Percentiles rank a stretch among this genome's conserved stretches.
These are phyloP conservation scores for Danaus melanippus DNA, from an alignment of 1,140 invertebrate genomes.

Conservation along the genomic window DNA sequence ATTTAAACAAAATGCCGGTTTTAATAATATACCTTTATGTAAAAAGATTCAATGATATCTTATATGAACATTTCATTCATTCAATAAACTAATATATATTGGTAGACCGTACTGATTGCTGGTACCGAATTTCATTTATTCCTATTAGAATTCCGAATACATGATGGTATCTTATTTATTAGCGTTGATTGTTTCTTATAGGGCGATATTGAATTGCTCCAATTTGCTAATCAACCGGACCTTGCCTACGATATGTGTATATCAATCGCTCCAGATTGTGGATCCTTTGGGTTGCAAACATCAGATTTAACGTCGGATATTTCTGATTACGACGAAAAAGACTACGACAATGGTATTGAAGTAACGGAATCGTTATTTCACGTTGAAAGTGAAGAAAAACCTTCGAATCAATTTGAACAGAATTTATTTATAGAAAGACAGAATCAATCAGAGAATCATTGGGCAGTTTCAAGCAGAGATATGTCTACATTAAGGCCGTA, in stretches of 20 bases:
- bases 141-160: constrained; percentile 18
- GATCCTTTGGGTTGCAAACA: constrained; percentile 14
- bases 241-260: constrained; percentile 85
- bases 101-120: background rate
- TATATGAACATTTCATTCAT: no score
- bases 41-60: no score
- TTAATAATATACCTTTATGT: no score
- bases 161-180: constrained; percentile 20
- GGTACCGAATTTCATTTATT: constrained; percentile 5
- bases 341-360: constrained; percentile 12
- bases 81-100: background rate
- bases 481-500: constrained; percentile 33
- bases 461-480: constrained; percentile 25
- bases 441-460: constrained; percentile 35
- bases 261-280: constrained; percentile 78
- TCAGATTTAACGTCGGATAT: constrained; percentile 8
- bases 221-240: constrained; percentile 81
- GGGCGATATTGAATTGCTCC: constrained; percentile 85
- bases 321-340: constrained; percentile 9
- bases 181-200: constrained; percentile 47
- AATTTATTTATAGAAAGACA: constrained; percentile 25
- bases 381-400: constrained; percentile 5
- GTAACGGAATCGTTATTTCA: constrained; percentile 5
- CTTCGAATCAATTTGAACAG: constrained; percentile 5
- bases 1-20: background rate